Evolutionary conservation across 2,113 vertebrate species (phyloP).

Genomic region (Tenebrosternarchus preto): DNA sequence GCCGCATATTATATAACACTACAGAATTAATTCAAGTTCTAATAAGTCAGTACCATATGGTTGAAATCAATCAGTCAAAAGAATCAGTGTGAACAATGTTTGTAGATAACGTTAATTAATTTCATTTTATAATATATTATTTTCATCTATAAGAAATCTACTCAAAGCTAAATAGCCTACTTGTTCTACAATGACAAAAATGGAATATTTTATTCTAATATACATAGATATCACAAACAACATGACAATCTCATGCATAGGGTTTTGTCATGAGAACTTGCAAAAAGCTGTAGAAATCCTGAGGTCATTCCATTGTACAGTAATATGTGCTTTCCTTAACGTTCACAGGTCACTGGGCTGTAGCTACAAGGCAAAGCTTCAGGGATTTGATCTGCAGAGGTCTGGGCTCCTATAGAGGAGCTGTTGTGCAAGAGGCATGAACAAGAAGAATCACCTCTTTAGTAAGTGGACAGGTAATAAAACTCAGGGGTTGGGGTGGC

Average conservation of each 20-base stretch:
- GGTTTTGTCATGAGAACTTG: constrained; percentile 65
- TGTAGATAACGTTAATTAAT: too few relatives aligned
- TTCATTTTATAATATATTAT: too few relatives aligned
- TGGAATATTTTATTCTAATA: not conserved
- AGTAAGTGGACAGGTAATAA: constrained; percentile 59
- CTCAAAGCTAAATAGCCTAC: not conserved
- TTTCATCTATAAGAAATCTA: too few relatives aligned
- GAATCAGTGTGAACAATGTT: too few relatives aligned
- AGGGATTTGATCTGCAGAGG: constrained; percentile 33
- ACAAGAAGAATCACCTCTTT: not conserved
- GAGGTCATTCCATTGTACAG: constrained; percentile 68
- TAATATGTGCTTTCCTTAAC: constrained; percentile 74
- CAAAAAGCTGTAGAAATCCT: constrained; percentile 67
- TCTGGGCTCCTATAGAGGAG: constrained; percentile 50
- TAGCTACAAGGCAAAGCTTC: constrained; percentile 63
- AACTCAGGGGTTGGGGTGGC: constrained; percentile 52
- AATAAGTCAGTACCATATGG: too few relatives aligned
- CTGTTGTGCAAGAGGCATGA: constrained; percentile 47
- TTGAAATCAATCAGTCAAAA: too few relatives aligned
- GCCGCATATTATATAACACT: too few relatives aligned
- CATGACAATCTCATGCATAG: constrained; percentile 79
- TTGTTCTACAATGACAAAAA: not conserved
- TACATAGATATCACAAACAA: not conserved
- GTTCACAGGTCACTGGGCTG: constrained; percentile 58
- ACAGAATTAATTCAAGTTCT: too few relatives aligned